Percentiles rank a stretch among this genome's conserved stretches.
Conservation (phyloP, 2,888 invertebrate genomes). For the Drosophila macrospina region DNA sequence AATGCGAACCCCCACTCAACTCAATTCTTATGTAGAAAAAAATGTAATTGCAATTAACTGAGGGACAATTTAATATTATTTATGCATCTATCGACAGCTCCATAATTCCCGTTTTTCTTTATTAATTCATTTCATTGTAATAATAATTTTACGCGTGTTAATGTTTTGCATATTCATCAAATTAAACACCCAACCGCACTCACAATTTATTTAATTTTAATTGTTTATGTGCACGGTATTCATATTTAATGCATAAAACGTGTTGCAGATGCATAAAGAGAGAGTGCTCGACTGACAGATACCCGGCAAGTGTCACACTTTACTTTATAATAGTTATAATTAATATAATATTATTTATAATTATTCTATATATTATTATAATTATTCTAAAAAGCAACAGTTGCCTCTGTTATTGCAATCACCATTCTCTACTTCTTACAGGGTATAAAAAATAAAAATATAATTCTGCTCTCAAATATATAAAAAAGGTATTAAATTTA, state of each 20-base stretch:
- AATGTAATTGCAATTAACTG: slow-evolving; percentile 1
- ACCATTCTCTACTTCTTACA: too few species aligned
- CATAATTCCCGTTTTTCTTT: background rate
- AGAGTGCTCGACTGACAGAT: background rate
- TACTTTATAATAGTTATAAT: too few species aligned
- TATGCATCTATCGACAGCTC: slow-evolving; percentile 2
- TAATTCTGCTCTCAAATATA: slow-evolving; percentile 1
- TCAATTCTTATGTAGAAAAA: slow-evolving; percentile 1
- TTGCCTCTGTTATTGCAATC: too few species aligned
- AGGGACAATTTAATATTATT: background rate
- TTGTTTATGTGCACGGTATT: slow-evolving; percentile 47
- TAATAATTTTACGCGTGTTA: slow-evolving; percentile 43
- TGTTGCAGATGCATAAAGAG: slow-evolving; percentile 13
- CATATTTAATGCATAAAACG: slow-evolving; percentile 42
- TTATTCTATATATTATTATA: too few species aligned
- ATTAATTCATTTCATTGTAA: slow-evolving; percentile 29
- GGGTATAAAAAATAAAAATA: slow-evolving; percentile 8
- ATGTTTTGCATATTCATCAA: slow-evolving; percentile 60
- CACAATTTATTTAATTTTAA: slow-evolving; percentile 62
- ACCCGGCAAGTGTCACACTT: too few species aligned
- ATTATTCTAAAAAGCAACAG: background rate
- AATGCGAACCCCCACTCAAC: slow-evolving; percentile 5
- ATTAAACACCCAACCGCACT: slow-evolving; percentile 39
- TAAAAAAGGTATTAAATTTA: slow-evolving; percentile 23
- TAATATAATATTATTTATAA: background rate